These are phyloP conservation scores for Astropecten irregularis DNA, from an alignment of 53 echinoderm and acorn worm genomes.

Conservation along the genomic window DNA sequence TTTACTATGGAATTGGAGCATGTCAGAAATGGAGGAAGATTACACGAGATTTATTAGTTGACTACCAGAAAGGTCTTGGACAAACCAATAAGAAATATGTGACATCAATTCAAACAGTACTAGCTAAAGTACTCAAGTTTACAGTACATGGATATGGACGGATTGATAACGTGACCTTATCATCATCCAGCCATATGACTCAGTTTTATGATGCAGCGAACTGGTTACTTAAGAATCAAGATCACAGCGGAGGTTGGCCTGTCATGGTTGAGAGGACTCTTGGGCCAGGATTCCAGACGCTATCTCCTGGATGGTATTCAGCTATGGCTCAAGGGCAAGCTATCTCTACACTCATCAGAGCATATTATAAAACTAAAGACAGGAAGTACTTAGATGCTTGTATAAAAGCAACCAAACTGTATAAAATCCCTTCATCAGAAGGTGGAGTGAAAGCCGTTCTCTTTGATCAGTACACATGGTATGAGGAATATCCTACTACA, in stretches of 20 bases:
- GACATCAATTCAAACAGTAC: slow-evolving; percentile 26
- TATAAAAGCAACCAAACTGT: slow-evolving; percentile 79
- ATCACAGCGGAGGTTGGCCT: slow-evolving; percentile 90
- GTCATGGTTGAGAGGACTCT: slow-evolving; percentile 84
- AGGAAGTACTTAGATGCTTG: slow-evolving; percentile 76
- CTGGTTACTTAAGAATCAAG: slow-evolving; percentile 91
- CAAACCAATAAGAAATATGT: slow-evolving; percentile 60
- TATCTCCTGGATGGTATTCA: slow-evolving; percentile 94
- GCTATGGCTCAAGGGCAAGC: slow-evolving; percentile 99
- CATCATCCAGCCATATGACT: slow-evolving; percentile 78
- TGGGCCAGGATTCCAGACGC: slow-evolving; percentile 66
- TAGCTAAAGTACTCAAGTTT: slow-evolving; percentile 74
- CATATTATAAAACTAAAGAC: slow-evolving; percentile 73
- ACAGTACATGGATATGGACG: slow-evolving; percentile 81
- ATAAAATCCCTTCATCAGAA: slow-evolving; percentile 69
- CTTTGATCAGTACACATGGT: slow-evolving; percentile 95
- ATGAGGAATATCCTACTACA: slow-evolving; percentile 96
- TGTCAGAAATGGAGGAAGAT: slow-evolving; percentile 79
- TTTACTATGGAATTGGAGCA: slow-evolving; percentile 83
- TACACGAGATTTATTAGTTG: slow-evolving; percentile 72
- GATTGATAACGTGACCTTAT: slow-evolving; percentile 85
- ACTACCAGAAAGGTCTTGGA: slow-evolving; percentile 65
- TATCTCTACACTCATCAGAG: slow-evolving; percentile 87
- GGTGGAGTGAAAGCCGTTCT: slow-evolving; percentile 91
- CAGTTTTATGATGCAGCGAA: slow-evolving; percentile 94